Evolutionary conservation across 2,113 vertebrate genomes (phyloP), one percentile per base, ranked within the genome.

Genomic region (Bostrychus sinensis): DNA sequence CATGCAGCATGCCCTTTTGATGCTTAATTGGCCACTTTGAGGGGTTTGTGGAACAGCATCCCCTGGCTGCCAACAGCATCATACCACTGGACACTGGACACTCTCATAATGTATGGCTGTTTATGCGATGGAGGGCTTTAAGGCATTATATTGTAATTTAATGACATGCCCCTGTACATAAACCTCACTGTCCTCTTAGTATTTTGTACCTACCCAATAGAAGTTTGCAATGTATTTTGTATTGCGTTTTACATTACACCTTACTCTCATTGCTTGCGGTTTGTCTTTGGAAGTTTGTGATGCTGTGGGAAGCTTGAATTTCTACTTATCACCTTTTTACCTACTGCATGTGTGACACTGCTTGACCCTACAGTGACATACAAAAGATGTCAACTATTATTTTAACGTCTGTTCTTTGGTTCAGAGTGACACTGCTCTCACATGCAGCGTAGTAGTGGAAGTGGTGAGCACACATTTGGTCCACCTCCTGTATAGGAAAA

Each of bases 1-100:
- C 83, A 91, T 88, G 89, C 90, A 91, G 83, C 61, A 66, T 70
- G 75, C 72, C 77, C 90, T 92, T 93, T 92, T 93, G 92, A 93
- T 92, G 92, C 89, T 88, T 81, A 89, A 91, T 82, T 85, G 88
- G 91, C 77, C 89, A 89, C 91, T 90, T 88, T 84, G 74, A 86
- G 81, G 61, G 73, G 70, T 68, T 76, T 60, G 80, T n/a, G 43
- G 82, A 66, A n/a, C 57, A 82, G 74, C 54, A 64, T 70, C 58
- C 46, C 26, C 16, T 3, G 46, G 63, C 55, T 30, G 58, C 48
- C 70, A 57, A 65, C 65, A 55, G n/a, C n/a, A 70, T 19, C 41
- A 72, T 48, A 38, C 39, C 55, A 50, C 50, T 48, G 28, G 32
- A 68, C 43, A 63, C 42, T n/a, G 5, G 42, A 53, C 45, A 45